A percentile compares a stretch with the other conserved stretches of the same genome.
phyloP scores from a whole-genome alignment of 2,797 vertebrate genomes.

The Chiropotes sagulatus region DNA sequence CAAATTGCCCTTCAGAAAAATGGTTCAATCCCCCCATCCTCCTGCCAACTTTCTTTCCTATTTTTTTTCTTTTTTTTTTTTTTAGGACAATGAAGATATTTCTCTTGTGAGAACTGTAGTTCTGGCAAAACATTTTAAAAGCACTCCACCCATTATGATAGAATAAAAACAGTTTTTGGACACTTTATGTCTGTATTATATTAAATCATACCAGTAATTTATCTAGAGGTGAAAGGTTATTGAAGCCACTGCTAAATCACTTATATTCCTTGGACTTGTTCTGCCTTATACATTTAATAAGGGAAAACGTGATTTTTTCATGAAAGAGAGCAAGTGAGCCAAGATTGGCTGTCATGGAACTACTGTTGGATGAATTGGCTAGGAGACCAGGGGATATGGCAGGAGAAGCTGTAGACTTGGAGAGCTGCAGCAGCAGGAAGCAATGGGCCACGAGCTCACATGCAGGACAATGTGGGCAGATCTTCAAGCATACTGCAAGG shows the following conservation, averaged over 20 bases:
- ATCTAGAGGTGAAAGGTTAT: constrained; percentile 42
- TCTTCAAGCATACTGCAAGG: background rate
- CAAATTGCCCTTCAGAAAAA: constrained; percentile 55
- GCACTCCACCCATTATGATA: background rate
- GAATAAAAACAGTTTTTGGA: constrained; percentile 48
- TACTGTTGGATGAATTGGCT: background rate
- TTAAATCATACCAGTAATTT: constrained; percentile 49
- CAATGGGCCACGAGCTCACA: rapidly evolving
- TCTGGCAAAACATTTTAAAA: constrained; percentile 55
- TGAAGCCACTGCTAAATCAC: constrained; percentile 16
- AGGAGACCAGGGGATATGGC: rapidly evolving
- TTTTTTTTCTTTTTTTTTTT: background rate
- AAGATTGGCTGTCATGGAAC: background rate
- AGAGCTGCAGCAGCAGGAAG: background rate
- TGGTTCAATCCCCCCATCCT: background rate
- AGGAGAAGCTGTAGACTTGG: background rate
- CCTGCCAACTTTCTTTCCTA: background rate
- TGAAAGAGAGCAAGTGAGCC: background rate
- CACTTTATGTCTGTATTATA: constrained; percentile 18
- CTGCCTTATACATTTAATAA: constrained; percentile 10
- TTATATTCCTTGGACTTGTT: constrained; percentile 12
- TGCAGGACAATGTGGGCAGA: rapidly evolving
- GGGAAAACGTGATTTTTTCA: background rate
- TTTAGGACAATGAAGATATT: background rate
- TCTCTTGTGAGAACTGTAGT: constrained; percentile 28